Evolutionary conservation across 1,140 invertebrate species (phyloP).

Genomic region (Apis mellifera): DNA sequence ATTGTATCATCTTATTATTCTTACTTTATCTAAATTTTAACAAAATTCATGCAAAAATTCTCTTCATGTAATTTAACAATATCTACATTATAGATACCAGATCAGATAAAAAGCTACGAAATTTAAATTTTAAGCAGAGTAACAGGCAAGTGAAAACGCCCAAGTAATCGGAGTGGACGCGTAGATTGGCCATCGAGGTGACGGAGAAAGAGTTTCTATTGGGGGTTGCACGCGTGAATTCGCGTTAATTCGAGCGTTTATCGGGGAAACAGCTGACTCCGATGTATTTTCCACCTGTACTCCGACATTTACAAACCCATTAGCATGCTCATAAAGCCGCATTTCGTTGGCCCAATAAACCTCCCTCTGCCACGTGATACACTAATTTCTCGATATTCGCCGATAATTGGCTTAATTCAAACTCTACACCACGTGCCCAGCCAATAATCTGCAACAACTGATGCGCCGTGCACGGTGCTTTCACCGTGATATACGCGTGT

Average conservation of each 20-base stretch:
- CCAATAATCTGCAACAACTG: conserved; percentile 48
- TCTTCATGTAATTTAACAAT: no score
- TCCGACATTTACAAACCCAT: conserved; percentile 33
- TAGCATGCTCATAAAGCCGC: conserved; percentile 43
- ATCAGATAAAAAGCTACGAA: no score
- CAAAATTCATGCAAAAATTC: no score
- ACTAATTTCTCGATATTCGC: conserved; percentile 62
- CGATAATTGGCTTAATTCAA: conserved; percentile 59
- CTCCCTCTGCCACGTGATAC: conserved; percentile 30
- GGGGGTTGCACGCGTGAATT: background rate
- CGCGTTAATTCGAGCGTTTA: conserved; percentile 39
- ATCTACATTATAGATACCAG: no score
- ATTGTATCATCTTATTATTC: no score
- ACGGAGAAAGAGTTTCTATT: background rate
- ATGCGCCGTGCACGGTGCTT: background rate
- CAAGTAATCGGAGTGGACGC: background rate
- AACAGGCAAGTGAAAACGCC: background rate
- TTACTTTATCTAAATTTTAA: no score
- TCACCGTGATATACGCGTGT: conserved; percentile 12
- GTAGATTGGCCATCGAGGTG: background rate
- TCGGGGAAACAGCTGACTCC: conserved; percentile 10
- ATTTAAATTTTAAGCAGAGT: background rate
- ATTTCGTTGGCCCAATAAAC: conserved; percentile 51
- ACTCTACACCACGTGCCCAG: conserved; percentile 20
- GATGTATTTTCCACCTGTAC: background rate